phyloP scores from a whole-genome alignment of 2,888 invertebrate species.

The Ophion ellenae region DNA sequence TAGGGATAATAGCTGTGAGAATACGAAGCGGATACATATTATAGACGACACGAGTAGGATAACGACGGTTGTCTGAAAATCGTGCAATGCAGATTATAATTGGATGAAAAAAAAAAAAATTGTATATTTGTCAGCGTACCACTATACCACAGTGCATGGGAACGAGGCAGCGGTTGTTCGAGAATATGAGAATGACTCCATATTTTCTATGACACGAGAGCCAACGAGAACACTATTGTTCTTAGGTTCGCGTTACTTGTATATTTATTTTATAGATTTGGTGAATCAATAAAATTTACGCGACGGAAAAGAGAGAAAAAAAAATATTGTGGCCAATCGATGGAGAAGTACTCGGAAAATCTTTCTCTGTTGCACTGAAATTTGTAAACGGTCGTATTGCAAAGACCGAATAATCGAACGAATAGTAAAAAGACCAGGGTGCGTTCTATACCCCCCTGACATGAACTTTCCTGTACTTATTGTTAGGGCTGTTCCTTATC shows the following conservation, averaged over 20 bases:
- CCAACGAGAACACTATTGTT: conserved; percentile 24
- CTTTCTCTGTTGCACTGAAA: no score
- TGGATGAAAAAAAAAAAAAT: conserved; percentile 23
- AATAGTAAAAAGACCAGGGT: no score
- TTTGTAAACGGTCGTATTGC: no score
- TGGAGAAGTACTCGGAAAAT: no score
- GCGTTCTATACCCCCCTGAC: no score
- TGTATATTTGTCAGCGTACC: conserved; percentile 29
- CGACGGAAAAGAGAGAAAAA: conserved; percentile 21
- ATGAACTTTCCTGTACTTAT: no score
- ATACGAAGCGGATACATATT: conserved; percentile 26
- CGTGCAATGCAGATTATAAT: conserved; percentile 48
- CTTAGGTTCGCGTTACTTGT: conserved; percentile 60
- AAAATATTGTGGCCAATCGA: background rate
- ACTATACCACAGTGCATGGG: background rate
- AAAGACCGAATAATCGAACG: no score
- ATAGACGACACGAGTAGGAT: conserved; percentile 38
- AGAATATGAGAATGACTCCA: conserved; percentile 17
- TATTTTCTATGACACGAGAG: conserved; percentile 16
- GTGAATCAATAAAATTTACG: conserved; percentile 64
- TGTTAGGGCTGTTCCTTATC: no score
- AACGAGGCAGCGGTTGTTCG: conserved; percentile 25
- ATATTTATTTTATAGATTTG: conserved; percentile 64
- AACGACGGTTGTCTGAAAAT: conserved; percentile 36
- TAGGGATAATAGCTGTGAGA: conserved; percentile 55